phyloP scores from a whole-genome alignment of 2,797 vertebrate species.

The Lindbergichthys nudifrons region DNA sequence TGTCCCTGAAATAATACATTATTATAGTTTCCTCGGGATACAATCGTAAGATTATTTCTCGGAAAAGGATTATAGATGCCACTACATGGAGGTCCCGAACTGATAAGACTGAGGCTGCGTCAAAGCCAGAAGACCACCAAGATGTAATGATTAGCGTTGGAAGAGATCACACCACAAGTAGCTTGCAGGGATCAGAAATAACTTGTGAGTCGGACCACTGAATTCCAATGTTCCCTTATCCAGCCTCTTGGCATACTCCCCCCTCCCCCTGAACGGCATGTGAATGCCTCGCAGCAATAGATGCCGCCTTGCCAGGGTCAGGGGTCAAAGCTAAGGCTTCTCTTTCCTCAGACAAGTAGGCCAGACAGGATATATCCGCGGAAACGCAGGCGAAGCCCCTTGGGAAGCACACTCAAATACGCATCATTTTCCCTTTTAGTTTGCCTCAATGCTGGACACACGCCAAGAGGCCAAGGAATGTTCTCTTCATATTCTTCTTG shows the following conservation, averaged over 20 bases:
- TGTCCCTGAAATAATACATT: conserved; percentile 30
- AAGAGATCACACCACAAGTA: conserved; percentile 75
- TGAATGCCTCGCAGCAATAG: conserved; percentile 82
- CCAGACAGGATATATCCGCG: conserved; percentile 80
- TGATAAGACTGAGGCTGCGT: conserved; percentile 54
- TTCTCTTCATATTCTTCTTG: conserved; percentile 73
- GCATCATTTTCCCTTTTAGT: conserved; percentile 64
- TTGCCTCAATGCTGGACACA: conserved; percentile 63
- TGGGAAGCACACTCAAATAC: conserved; percentile 64
- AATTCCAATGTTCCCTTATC: conserved; percentile 79
- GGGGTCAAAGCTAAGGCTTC: conserved; percentile 79
- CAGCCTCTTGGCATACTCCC: conserved; percentile 67
- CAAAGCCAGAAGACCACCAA: conserved; percentile 71
- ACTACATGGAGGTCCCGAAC: conserved; percentile 32
- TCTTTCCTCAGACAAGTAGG: conserved; percentile 78
- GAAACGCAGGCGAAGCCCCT: conserved; percentile 78
- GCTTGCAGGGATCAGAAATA: conserved; percentile 77
- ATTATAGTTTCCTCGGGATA: conserved; percentile 23
- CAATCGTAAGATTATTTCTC: conserved; percentile 27
- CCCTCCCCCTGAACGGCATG: conserved; percentile 68
- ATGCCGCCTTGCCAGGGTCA: conserved; percentile 74
- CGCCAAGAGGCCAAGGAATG: conserved; percentile 60
- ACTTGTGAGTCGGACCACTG: conserved; percentile 79
- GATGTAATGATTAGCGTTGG: conserved; percentile 77
- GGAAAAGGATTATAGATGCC: conserved; percentile 38